phyloP scores from a whole-genome alignment of 2,797 vertebrate species.

The Coilia nasus region DNA sequence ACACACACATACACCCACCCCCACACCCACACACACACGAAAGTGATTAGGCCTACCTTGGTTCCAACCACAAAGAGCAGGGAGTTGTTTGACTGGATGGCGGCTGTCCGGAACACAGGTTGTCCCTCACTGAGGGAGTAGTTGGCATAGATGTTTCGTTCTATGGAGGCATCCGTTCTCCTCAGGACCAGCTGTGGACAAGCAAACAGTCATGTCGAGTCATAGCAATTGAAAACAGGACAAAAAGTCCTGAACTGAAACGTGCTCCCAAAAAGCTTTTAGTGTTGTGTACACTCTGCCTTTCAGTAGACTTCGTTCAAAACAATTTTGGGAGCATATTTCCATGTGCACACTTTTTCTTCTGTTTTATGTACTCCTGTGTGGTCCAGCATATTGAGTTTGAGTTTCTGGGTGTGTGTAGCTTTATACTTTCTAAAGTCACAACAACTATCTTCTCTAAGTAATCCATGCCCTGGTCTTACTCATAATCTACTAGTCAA shows the following conservation, averaged over 20 bases:
- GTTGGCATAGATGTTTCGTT: slow-evolving; percentile 86
- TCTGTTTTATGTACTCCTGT: too few species aligned
- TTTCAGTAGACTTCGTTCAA: too few species aligned
- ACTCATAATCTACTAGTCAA: neutral
- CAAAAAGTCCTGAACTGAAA: too few species aligned
- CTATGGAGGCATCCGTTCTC: slow-evolving; percentile 67
- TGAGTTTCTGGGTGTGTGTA: too few species aligned
- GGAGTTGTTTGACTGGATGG: slow-evolving; percentile 67
- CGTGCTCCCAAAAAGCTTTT: too few species aligned
- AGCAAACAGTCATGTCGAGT: neutral
- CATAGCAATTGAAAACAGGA: too few species aligned
- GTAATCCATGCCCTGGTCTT: neutral
- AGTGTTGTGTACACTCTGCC: too few species aligned
- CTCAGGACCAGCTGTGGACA: slow-evolving; percentile 82
- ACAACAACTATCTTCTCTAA: neutral
- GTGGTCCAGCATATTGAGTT: too few species aligned
- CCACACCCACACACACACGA: neutral
- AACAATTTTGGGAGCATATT: too few species aligned
- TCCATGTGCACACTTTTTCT: too few species aligned
- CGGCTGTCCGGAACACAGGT: slow-evolving; percentile 73
- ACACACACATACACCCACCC: slow-evolving; percentile 1
- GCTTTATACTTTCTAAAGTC: too few species aligned
- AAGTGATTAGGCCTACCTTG: slow-evolving; percentile 75
- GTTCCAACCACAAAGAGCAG: slow-evolving; percentile 84
- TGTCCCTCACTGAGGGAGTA: slow-evolving; percentile 80